phyloP scores from a whole-genome alignment of 2,797 vertebrate genomes.

The Lepilemur septentrionalis region DNA sequence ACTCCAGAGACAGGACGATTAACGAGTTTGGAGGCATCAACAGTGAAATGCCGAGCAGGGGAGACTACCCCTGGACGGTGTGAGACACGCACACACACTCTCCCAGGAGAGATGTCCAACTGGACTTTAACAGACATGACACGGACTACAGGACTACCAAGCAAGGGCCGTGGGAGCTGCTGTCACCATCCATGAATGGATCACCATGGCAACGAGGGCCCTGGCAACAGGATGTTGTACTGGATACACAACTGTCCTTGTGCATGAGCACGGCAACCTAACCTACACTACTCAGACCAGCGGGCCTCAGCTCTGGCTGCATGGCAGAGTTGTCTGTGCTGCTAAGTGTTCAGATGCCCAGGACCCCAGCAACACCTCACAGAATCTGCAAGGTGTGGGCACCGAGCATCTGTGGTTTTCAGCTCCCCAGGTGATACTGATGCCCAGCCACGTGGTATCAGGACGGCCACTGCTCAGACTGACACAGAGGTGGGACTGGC shows the following conservation, averaged over 20 bases:
- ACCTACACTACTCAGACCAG: neutral
- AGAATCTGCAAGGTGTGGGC: neutral
- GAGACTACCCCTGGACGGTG: neutral
- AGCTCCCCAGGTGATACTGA: neutral
- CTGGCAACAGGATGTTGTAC: neutral
- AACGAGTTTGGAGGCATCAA: neutral
- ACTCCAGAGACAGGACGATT: neutral
- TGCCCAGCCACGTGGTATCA: neutral
- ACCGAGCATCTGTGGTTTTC: neutral
- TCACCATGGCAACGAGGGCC: neutral
- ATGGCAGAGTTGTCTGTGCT: neutral
- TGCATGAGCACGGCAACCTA: neutral
- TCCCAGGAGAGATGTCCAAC: neutral
- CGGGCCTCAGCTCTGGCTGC: neutral
- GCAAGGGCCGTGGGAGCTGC: neutral
- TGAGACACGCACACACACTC: neutral
- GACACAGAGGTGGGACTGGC: neutral
- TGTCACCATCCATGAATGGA: neutral
- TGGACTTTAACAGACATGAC: neutral
- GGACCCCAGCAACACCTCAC: neutral
- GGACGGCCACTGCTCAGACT: neutral
- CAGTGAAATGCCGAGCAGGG: neutral
- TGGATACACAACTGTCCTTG: neutral
- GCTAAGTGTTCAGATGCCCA: neutral
- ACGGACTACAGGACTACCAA: neutral